Conservation (phyloP, 2,113 vertebrate species). For the Orthonyx spaldingii region DNA sequence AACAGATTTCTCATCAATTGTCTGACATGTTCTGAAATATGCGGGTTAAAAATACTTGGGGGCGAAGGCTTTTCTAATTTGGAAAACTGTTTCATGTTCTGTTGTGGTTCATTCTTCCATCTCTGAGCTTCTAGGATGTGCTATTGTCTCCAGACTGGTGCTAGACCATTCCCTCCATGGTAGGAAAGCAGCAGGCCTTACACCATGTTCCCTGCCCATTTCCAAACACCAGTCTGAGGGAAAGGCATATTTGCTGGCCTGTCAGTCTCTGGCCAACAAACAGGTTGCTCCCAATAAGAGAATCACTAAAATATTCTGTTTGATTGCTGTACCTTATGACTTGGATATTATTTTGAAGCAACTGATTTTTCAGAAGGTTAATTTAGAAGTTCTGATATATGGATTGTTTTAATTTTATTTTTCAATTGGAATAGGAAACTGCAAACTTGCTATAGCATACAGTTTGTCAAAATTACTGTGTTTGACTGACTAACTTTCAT, state of each 20-base stretch:
- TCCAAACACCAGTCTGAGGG: not conserved
- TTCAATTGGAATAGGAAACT: not conserved
- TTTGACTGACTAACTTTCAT: not conserved
- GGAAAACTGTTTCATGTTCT: not conserved
- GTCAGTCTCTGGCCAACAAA: not conserved
- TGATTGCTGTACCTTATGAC: not conserved
- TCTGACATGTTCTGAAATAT: constrained; percentile 2
- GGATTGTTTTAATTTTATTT: not conserved
- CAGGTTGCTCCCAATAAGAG: not conserved
- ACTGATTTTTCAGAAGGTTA: not conserved
- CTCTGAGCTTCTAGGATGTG: not conserved
- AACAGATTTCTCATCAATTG: constrained; percentile 39
- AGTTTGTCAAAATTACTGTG: not conserved
- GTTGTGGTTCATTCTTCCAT: not conserved
- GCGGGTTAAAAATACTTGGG: not conserved
- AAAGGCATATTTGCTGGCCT: not conserved
- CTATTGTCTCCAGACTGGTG: not conserved
- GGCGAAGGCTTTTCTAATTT: not conserved
- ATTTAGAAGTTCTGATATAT: not conserved
- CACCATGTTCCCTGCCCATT: not conserved
- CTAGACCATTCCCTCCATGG: not conserved
- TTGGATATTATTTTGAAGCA: not conserved
- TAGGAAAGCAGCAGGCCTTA: not conserved
- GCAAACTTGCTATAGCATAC: not conserved
- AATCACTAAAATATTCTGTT: not conserved